phyloP scores from a whole-genome alignment of 2,113 vertebrate genomes.

The Rhagologus leucostigma region DNA sequence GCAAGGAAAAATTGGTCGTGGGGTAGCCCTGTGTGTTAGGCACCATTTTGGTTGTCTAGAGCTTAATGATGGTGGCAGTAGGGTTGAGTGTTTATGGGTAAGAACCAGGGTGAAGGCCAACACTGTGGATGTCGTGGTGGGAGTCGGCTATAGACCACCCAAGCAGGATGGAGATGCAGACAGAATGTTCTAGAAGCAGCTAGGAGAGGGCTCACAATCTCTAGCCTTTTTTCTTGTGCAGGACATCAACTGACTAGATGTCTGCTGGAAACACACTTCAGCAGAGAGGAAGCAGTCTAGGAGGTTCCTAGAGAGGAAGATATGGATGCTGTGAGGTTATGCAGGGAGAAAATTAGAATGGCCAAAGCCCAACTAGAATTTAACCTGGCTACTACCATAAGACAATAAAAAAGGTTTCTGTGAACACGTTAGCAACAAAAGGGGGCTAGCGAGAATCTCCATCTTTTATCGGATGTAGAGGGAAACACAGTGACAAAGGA shows the following conservation, averaged over 20 bases:
- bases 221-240: not conserved
- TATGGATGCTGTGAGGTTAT: not conserved
- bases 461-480: not conserved
- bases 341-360: not conserved
- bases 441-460: not conserved
- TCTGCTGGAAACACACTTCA: not conserved
- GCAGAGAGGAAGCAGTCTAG: not conserved
- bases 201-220: not conserved
- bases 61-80: not conserved
- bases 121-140: fast-evolving
- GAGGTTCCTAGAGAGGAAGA: not conserved
- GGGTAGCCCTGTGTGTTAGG: no score
- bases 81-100: not conserved
- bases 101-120: fast-evolving
- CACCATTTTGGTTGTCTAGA: not conserved
- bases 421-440: not conserved
- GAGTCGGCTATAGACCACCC: not conserved
- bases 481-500: not conserved
- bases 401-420: not conserved
- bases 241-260: not conserved
- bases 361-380: not conserved
- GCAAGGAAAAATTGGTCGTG: not conserved
- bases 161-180: not conserved
- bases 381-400: not conserved
- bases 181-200: not conserved